Evolutionary conservation across 2,888 invertebrate species (phyloP), one percentile per base, ranked within the genome.

Genomic region (Papilio demoleus): DNA sequence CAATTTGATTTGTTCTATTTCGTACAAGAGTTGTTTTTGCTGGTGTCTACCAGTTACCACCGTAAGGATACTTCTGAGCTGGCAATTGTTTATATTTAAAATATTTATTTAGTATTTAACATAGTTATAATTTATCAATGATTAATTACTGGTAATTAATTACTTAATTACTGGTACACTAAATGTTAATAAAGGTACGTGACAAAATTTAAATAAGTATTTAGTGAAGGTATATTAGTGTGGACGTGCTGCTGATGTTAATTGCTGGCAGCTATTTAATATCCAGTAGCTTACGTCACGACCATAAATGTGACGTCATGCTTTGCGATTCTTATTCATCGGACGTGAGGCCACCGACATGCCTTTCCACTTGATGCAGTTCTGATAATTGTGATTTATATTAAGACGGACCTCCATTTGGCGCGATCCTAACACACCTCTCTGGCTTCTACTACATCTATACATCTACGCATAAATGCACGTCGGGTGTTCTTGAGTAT

Each of bases 191-290:
- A 40, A 38, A 19, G 27, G 31, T 71, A 75, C 75, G 75, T 69
- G 73, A 76, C 53, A 53, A 86, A 88, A n/a, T 87, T 88, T 87
- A 86, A 87, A 88, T 88, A 88, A 87, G 86, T 87, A 87, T 87
- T 88, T 85, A 86, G 84, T 81, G 77, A 76, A 78, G 80, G 79
- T 81, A 83, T 84, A 74, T 72, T 74, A 31, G 40, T 63, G 45
- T 17, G 79, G 80, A 85, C 86, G 86, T 85, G 86, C 81, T 79
- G 72, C 78, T 82, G 84, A 83, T 88, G 88, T 81, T 88, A 87
- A 89, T 88, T 85, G 86, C 83, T 79, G 76, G 79, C 81, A 82
- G 83, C 84, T 80, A 84, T 87, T 87, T 86, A 88, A 87, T 86
- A 87, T 80, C 76, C 74, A 72, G 67, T 74, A 72, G 71, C 70